Percentiles rank a stretch among this genome's conserved stretches.
Evolutionary conservation across 1,140 invertebrate genomes (phyloP).

Genomic region (Coelopa frigida): DNA sequence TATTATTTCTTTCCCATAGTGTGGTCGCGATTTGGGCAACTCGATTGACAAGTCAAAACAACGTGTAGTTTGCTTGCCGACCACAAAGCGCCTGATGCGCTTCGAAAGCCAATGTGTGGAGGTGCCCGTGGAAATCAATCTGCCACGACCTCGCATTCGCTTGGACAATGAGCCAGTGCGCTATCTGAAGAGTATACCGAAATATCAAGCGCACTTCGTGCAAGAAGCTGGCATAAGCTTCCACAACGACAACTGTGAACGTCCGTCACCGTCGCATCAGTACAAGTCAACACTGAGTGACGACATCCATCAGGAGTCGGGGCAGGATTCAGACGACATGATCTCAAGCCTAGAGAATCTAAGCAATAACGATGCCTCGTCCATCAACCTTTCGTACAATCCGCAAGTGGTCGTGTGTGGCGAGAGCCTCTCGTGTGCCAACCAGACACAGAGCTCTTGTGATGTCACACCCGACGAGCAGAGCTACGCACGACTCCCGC

Average conservation of each 20-base stretch:
- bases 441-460: constrained; percentile 19
- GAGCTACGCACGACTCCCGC: constrained; percentile 31
- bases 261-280: constrained; percentile 22
- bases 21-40: constrained; percentile 35
- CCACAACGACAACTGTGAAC: constrained; percentile 15
- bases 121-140: constrained; percentile 34
- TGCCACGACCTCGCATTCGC: constrained; percentile 38
- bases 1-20: constrained; percentile 15
- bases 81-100: constrained; percentile 40
- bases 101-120: constrained; percentile 41
- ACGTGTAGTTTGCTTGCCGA: constrained; percentile 36
- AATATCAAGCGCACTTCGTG: constrained; percentile 34
- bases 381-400: constrained; percentile 28
- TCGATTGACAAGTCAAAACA: constrained; percentile 33
- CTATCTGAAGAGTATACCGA: constrained; percentile 41
- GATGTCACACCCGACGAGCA: constrained; percentile 36
- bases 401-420: constrained; percentile 1
- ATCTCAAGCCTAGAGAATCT: constrained; percentile 40
- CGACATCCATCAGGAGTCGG: constrained; percentile 26
- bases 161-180: constrained; percentile 34
- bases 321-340: constrained; percentile 39
- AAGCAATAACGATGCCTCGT: constrained; percentile 27
- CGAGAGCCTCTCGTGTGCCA: not conserved
- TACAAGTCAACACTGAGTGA: constrained; percentile 24
- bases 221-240: constrained; percentile 32